These are phyloP conservation scores for Homarus gammarus DNA, from an alignment of 2,888 invertebrate genomes.

Conservation along the genomic window DNA sequence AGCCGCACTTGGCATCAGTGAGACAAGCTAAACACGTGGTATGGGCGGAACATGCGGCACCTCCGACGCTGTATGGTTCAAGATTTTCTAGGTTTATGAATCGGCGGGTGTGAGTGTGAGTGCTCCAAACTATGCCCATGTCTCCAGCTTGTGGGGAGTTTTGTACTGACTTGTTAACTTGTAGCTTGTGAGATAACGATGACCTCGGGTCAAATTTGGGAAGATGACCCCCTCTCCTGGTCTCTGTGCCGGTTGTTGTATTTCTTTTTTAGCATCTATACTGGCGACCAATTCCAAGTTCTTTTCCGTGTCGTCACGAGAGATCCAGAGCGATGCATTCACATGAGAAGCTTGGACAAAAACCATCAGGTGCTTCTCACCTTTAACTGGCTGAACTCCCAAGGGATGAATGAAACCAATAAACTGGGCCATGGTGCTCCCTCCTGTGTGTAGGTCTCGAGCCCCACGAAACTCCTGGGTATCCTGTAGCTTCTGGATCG, in stretches of 20 bases:
- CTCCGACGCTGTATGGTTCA: conserved; percentile 88
- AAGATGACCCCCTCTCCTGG: neutral
- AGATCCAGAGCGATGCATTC: conserved; percentile 66
- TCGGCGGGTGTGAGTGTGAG: neutral
- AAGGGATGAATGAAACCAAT: conserved; percentile 91
- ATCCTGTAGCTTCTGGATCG: conserved; percentile 88
- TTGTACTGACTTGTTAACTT: conserved; percentile 18
- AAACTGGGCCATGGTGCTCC: conserved; percentile 87
- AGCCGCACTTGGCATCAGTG: conserved; percentile 92
- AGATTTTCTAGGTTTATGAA: conserved; percentile 89
- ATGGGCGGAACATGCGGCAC: conserved; percentile 87
- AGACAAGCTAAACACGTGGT: conserved; percentile 92
- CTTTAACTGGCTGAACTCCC: conserved; percentile 40
- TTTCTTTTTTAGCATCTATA: conserved; percentile 10
- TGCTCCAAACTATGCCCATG: conserved; percentile 40
- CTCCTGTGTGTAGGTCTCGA: conserved; percentile 79
- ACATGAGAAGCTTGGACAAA: conserved; percentile 30
- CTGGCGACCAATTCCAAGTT: conserved; percentile 61
- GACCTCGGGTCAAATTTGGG: neutral
- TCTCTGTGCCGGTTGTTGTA: neutral
- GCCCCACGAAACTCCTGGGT: conserved; percentile 81
- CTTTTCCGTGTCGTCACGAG: conserved; percentile 67
- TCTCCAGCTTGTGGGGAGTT: neutral
- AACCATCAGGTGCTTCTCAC: conserved; percentile 22
- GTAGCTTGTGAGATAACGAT: conserved; percentile 35